Base-by-base conservation (phyloP, 2,113 vertebrate species). In the Catharus bicknelli region DNA sequence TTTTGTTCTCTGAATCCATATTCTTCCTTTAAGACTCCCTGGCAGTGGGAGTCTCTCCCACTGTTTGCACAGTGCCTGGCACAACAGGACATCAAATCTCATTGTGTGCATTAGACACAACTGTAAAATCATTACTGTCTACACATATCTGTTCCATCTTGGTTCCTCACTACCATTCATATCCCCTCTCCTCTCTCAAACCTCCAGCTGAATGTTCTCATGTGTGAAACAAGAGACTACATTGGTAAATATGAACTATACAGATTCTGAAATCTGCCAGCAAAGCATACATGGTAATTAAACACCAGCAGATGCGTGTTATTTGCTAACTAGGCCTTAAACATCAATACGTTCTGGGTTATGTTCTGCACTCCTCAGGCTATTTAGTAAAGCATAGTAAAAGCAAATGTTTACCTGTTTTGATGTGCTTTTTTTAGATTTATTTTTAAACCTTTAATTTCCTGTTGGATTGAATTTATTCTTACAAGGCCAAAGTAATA, bases 281-380 rank as follows among this genome's bases (percentile, higher is more conserved):
- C 29, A 79, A 90, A 93, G 77, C 81, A 75, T 75, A 62, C 26
- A 74, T 78, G 72, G 81, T 94, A 97, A 95, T 92, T 94, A 84
- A 94, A 95, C 82, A 95, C 91, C 85, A 91, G 88, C 80, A 96
- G 95, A 96, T 87, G 84, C 0, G 1, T 63, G 57, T 64, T 92
- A 95, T 97, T 96, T 92, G 83, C 96, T 95, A 96, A 94, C 58
- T 88, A 96, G 87, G 59, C 55, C 90, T 90, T 94, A 87, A 79
- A 95, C 93, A 96, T 94, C 69, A 96, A 42, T 86, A 90, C 10
- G 0, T 66, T 79, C 83, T 93, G 76, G 47, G 79, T 68, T 78
- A 61, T 58, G 57, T 68, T 91, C 93, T 79, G 36, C 45, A 84
- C 84, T 96, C 86, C 90, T 84, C 83, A 59, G 67, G 77, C 70